These are phyloP conservation scores for Latrodectus hesperus DNA, from an alignment of 2,888 invertebrate genomes.

Conservation along the genomic window DNA sequence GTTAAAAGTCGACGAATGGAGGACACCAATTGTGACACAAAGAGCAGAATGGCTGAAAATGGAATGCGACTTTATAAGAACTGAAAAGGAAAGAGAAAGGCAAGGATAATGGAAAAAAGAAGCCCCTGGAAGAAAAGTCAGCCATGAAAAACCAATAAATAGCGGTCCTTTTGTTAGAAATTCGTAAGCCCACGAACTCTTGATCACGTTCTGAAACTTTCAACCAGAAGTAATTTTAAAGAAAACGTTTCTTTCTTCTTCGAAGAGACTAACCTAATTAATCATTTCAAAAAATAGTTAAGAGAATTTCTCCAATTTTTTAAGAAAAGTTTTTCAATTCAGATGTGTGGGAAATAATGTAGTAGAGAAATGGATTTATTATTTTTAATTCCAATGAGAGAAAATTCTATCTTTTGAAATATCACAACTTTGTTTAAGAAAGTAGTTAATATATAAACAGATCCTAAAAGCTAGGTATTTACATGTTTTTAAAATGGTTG, in stretches of 20 bases:
- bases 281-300: background rate
- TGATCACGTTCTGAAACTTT: conserved; percentile 45
- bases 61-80: background rate
- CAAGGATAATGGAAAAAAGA: conserved; percentile 23
- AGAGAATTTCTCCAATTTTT: background rate
- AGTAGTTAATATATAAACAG: too few relatives aligned
- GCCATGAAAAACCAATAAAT: conserved; percentile 18
- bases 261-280: background rate
- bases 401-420: too few relatives aligned
- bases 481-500: too few relatives aligned
- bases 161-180: conserved; percentile 34
- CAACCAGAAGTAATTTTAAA: conserved; percentile 18
- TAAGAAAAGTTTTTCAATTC: too few relatives aligned
- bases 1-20: too few relatives aligned
- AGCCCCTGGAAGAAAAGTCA: conserved; percentile 29
- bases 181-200: background rate
- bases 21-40: background rate
- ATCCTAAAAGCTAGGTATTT: too few relatives aligned
- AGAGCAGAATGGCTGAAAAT: background rate
- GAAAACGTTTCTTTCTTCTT: background rate
- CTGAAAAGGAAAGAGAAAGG: conserved; percentile 11
- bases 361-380: too few relatives aligned
- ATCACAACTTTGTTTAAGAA: too few relatives aligned
- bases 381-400: too few relatives aligned
- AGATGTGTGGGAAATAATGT: too few relatives aligned